Evolutionary conservation across 1,140 invertebrate genomes (phyloP), one percentile per base, ranked within the genome.

Genomic region (Polypedilum vanderplanki): DNA sequence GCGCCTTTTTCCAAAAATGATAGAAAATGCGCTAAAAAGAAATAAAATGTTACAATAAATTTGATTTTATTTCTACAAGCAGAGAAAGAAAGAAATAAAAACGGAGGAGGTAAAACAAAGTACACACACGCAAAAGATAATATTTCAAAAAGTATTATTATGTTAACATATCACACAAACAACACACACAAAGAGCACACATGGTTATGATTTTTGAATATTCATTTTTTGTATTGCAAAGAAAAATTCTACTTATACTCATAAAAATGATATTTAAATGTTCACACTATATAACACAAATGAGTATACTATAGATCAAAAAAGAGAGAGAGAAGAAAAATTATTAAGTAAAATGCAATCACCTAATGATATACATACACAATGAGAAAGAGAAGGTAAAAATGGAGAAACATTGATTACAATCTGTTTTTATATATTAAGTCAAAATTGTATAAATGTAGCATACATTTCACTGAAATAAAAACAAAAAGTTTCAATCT

Each of bases 221-320:
- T 57, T 57, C n/a, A 33, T 33, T 33, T 33, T 33, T 33, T 33
- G 24, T 33, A 33, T 33, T 33, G 5, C 24, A 57, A 57, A n/a
- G n/a, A n/a, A 57, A 57, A 57, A 57, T 12, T 12, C n/a, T 15
- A 12, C 8, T n/a, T 57, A 57, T 57, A 57, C 46, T 57, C 46
- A 57, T 57, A 57, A 57, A 57, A 57, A 57, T n/a, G n/a, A 57
- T 57, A 57, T 57, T 57, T 57, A 57, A 57, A 57, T 57, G 46
- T 57, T 57, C 10, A 57, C 10, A 57, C 3, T 57, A 57, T 57
- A 57, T 57, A 57, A 57, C 46, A 57, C 46, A 57, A 57, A 15
- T 57, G 46, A 57, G 46, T 57, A 57, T 57, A 57, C 46, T 57
- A 57, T 57, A 57, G 46, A 57, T 57, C 46, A 57, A 57, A 57